Evolutionary conservation across 92 coral and sea anemone genomes (phyloP).

Genomic region (Siderastrea radians): DNA sequence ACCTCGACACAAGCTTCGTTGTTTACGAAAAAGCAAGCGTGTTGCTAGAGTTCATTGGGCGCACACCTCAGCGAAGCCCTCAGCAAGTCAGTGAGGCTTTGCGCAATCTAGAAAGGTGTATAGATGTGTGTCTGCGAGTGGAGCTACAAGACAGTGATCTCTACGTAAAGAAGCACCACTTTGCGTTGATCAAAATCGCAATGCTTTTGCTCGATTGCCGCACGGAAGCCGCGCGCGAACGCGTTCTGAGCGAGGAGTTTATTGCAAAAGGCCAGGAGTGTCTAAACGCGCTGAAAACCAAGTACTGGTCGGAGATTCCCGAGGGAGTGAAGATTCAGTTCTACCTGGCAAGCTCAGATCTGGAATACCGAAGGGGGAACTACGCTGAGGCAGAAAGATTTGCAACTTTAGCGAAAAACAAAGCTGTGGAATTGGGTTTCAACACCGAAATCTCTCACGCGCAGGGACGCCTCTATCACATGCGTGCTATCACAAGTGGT

Average conservation of each 20-base stretch:
- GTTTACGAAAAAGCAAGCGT: slow-evolving; percentile 80
- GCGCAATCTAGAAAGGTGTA: slow-evolving; percentile 60
- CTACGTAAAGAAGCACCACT: slow-evolving; percentile 84
- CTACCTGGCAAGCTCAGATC: slow-evolving; percentile 68
- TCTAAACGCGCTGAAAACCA: slow-evolving; percentile 48
- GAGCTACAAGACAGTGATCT: slow-evolving; percentile 39
- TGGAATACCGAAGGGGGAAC: slow-evolving; percentile 57
- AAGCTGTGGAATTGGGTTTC: slow-evolving; percentile 61
- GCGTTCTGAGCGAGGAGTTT: slow-evolving; percentile 47
- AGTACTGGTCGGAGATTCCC: slow-evolving; percentile 62
- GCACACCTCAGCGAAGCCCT: slow-evolving; percentile 17
- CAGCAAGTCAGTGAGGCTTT: slow-evolving; percentile 29
- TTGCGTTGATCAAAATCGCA: slow-evolving; percentile 78
- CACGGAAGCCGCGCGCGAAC: slow-evolving; percentile 72
- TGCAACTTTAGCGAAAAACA: slow-evolving; percentile 58
- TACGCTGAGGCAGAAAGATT: slow-evolving; percentile 58
- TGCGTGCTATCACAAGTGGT: slow-evolving; percentile 8
- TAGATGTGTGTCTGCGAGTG: slow-evolving; percentile 54
- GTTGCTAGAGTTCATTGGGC: slow-evolving; percentile 62
- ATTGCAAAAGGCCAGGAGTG: slow-evolving; percentile 70
- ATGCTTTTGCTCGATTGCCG: slow-evolving; percentile 83
- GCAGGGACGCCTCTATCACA: slow-evolving; percentile 67
- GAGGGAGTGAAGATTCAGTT: slow-evolving; percentile 64
- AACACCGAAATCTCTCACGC: slow-evolving; percentile 79
- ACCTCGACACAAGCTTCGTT: slow-evolving; percentile 67